Evolutionary conservation across 1,140 invertebrate genomes (phyloP).

Genomic region (Hylyphantes graminicola): DNA sequence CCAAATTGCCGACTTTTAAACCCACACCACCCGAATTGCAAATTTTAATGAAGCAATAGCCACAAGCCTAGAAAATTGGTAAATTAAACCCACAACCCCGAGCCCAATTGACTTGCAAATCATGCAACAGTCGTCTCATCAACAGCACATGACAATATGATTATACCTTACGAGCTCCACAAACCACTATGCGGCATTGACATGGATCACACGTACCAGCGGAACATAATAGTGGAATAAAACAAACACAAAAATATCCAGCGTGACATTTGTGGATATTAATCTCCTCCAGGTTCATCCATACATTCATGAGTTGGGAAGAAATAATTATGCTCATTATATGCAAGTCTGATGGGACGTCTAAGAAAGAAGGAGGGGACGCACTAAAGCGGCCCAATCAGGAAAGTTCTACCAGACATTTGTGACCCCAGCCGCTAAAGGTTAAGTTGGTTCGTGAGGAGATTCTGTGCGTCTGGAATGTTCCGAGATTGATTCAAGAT

Average conservation of each 20-base stretch:
- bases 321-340: slow-evolving; percentile 57
- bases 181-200: not conserved
- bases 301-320: slow-evolving; percentile 17
- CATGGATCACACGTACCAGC: slow-evolving; percentile 9
- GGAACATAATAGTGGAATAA: no score
- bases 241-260: slow-evolving; percentile 4
- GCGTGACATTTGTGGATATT: slow-evolving; percentile 3
- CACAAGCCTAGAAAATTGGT: no score
- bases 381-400: slow-evolving; percentile 36
- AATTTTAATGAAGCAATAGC: no score
- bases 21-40: no score
- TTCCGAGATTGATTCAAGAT: slow-evolving; percentile 7
- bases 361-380: slow-evolving; percentile 42
- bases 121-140: no score
- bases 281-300: not conserved
- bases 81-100: no score
- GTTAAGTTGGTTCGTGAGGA: slow-evolving; percentile 9
- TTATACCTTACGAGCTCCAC: no score
- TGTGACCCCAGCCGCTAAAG: slow-evolving; percentile 38
- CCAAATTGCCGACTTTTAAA: no score
- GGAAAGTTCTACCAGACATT: slow-evolving; percentile 42
- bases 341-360: slow-evolving; percentile 9
- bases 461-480: not conserved
- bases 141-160: no score
- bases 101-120: no score